Evolutionary conservation across 2,113 vertebrate species (phyloP), one percentile per base, ranked within the genome.

Genomic region (Colius striatus): DNA sequence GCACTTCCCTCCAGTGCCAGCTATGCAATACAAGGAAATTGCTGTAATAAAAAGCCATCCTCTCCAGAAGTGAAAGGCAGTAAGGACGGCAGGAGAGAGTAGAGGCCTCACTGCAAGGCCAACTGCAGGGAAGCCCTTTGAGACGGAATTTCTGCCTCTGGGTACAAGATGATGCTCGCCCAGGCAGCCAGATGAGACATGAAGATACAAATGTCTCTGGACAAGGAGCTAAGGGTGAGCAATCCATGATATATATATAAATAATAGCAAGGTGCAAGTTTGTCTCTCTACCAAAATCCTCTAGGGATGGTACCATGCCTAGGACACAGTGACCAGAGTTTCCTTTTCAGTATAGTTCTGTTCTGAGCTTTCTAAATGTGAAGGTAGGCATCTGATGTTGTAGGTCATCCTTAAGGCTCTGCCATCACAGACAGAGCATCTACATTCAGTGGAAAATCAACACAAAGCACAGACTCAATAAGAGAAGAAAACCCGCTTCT

Each of bases 71-170:
- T 3, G 0, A 60, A 70, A 74, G 61, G 67, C 11, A 1, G 17
- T 0, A 1, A 48, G 11, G 17, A 6, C 25, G 67, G 62, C 54
- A 73, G 60, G 77, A 67, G 23, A 32, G 38, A 66, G 30, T 48
- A 47, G 62, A 23, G 50, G 4, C 32, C 25, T 90, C 2, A 0
- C 11, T 7, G 26, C 0, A 0, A 70, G 43, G 60, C 34, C 60
- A 45, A 53, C 26, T 38, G 29, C 18, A n/a, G 19, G 30, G 38
- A 41, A 74, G 55, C 12, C 55, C 27, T 58, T 58, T 57, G 30
- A 21, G 34, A 38, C 23, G 45, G 67, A 50, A 54, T 79, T 62
- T 7, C 57, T 14, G 2, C n/a, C 48, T 78, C 60, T 4, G 4
- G 11, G 25, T 2, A 51, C 30, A 38, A 61, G 23, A 9, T 13